Evolutionary conservation across 1,140 invertebrate genomes (phyloP), one percentile per base, ranked within the genome.

Genomic region (Zaprionus vittiger): DNA sequence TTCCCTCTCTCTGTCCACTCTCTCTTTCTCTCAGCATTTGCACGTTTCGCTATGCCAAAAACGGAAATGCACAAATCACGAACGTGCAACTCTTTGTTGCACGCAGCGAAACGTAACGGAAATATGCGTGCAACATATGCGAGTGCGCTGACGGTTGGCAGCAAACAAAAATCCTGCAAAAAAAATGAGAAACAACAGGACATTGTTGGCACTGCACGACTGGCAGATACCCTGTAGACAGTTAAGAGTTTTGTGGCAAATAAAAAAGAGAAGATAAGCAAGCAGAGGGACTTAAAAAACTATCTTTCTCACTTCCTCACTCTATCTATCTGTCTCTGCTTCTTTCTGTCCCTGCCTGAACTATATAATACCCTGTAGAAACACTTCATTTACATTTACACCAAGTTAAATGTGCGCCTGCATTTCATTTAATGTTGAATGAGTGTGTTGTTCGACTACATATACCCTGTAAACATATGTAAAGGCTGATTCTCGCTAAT

Each of bases 61-160:
- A 69, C 80, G 83, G 84, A 87, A 87, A 89, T 83, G 74, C 84
- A 89, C 84, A 87, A 87, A 87, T 87, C 84, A 87, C 77, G 66
- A 49, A 61, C 73, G 68, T 38, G 47, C 26, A 38, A 55, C 65
- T 81, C 72, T 77, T 87, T 86, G 83, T 74, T 73, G 83, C 59
- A 78, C 68, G 55, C 80, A 69, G 24, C 69, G 66, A 70, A 72
- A 67, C 61, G 75, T 52, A 87, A 67, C 84, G 84, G 84, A 87
- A 89, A 87, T 87, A 81, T 80, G 73, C 65, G 63, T 73, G 73
- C 77, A 81, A 81, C 80, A 89, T 89, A 89, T 83, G 84, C 61
- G 41, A 69, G 60, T 31, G 34, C 26, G 59, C 28, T 52, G 59
- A 67, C 41, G 26, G 52, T 41, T 66, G 72, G 12, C 73, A 75